Evolutionary conservation across 2,113 vertebrate genomes (phyloP).

Genomic region (Otocyon megalotis): DNA sequence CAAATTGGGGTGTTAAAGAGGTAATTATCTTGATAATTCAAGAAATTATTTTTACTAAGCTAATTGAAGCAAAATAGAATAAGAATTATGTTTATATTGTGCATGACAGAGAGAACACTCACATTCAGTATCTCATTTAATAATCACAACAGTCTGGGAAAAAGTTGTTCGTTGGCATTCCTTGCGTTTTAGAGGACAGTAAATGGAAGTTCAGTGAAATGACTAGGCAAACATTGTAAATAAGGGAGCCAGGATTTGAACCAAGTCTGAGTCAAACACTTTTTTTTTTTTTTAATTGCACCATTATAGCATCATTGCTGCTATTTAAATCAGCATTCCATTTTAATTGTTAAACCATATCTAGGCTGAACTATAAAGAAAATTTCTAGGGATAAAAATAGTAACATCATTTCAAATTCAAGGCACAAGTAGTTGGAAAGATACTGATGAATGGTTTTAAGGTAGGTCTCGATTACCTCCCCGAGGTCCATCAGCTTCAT

Average conservation of each 20-base stretch:
- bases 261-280: conserved; percentile 3
- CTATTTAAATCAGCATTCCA: not conserved
- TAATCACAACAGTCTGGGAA: not conserved
- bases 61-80: conserved; percentile 46
- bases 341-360: conserved; percentile 26
- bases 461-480: not conserved
- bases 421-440: conserved; percentile 39
- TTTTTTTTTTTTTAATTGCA: not conserved
- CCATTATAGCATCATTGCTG: not conserved
- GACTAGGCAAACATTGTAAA: not conserved
- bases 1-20: conserved; percentile 7
- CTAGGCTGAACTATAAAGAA: not conserved
- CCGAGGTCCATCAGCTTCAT: not conserved
- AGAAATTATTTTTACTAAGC: conserved; percentile 60
- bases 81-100: not conserved
- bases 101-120: not conserved
- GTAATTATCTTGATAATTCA: conserved; percentile 52
- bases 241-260: not conserved
- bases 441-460: not conserved
- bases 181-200: not conserved
- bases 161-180: not conserved
- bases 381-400: not conserved
- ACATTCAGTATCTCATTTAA: conserved; percentile 19
- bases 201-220: not conserved
- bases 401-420: conserved; percentile 21